These are phyloP conservation scores for Folsomia candida DNA, from an alignment of 2,888 invertebrate genomes.

Conservation along the genomic window DNA sequence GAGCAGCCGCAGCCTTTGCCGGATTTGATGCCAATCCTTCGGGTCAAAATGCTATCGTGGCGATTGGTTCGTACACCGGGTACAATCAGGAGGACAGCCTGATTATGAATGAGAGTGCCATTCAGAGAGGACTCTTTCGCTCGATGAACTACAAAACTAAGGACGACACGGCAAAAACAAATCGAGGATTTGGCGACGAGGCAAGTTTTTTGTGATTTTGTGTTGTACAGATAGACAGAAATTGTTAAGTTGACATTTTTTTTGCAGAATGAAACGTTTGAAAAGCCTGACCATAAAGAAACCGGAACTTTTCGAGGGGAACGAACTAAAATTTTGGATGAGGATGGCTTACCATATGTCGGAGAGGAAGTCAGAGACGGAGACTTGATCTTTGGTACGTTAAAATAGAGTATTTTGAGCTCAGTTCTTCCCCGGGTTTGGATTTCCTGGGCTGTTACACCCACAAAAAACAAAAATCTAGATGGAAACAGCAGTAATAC, in stretches of 20 bases:
- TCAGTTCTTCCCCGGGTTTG: too few species aligned
- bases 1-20: conserved; percentile 63
- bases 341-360: conserved; percentile 29
- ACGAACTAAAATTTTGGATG: conserved; percentile 17
- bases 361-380: conserved; percentile 54
- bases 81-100: conserved; percentile 66
- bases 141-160: conserved; percentile 44
- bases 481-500: too few species aligned
- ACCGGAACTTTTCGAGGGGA: neutral
- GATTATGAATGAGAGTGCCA: conserved; percentile 61
- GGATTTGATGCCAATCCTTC: conserved; percentile 52
- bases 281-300: conserved; percentile 8
- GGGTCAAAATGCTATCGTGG: conserved; percentile 63
- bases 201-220: conserved; percentile 11
- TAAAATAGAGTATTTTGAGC: too few species aligned
- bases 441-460: too few species aligned
- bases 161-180: conserved; percentile 21
- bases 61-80: conserved; percentile 63
- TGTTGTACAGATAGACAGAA: neutral
- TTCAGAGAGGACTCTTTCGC: conserved; percentile 62
- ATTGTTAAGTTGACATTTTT: neutral
- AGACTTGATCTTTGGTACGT: conserved; percentile 51
- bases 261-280: conserved; percentile 33
- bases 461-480: too few species aligned
- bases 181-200: conserved; percentile 21